phyloP scores from a whole-genome alignment of 2,797 vertebrate genomes.

The Echeneis naucrates region DNA sequence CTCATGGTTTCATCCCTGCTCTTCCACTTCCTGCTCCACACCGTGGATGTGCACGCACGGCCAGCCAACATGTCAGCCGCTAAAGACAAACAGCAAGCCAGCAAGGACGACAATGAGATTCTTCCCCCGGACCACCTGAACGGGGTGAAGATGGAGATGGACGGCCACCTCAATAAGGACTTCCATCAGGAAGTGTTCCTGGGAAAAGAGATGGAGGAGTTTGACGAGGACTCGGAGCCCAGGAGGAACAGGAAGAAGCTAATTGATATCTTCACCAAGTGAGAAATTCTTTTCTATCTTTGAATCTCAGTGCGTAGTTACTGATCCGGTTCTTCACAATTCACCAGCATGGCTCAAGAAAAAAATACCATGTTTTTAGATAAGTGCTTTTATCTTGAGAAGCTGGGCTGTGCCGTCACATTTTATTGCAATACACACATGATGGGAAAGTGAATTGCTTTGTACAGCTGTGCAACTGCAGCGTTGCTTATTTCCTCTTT shows the following conservation, averaged over 20 bases:
- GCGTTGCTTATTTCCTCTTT: not conserved
- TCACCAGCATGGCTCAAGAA: not conserved
- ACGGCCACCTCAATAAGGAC: slow-evolving; percentile 95
- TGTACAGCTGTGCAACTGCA: not conserved
- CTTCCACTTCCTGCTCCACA: slow-evolving; percentile 79
- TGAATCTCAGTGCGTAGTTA: not conserved
- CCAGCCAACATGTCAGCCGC: slow-evolving; percentile 91
- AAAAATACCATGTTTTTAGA: not conserved
- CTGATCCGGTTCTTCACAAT: not conserved
- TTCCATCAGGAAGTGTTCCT: slow-evolving; percentile 98
- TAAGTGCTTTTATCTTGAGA: not conserved
- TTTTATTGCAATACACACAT: not conserved
- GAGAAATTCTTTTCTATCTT: slow-evolving; percentile 58
- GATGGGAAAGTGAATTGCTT: not conserved
- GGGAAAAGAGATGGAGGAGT: slow-evolving; percentile 93
- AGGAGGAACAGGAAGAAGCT: slow-evolving; percentile 92
- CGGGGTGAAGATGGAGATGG: slow-evolving; percentile 94
- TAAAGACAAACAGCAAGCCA: slow-evolving; percentile 82
- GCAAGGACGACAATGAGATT: slow-evolving; percentile 91
- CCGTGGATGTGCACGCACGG: slow-evolving; percentile 83
- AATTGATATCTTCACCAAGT: slow-evolving; percentile 94
- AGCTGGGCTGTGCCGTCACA: not conserved
- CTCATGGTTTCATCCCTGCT: slow-evolving; percentile 80
- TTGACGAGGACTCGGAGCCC: slow-evolving; percentile 94
- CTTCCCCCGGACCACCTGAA: slow-evolving; percentile 95